Conservation (phyloP, 1,140 invertebrate genomes). For the Drosophila nigrodunni region DNA sequence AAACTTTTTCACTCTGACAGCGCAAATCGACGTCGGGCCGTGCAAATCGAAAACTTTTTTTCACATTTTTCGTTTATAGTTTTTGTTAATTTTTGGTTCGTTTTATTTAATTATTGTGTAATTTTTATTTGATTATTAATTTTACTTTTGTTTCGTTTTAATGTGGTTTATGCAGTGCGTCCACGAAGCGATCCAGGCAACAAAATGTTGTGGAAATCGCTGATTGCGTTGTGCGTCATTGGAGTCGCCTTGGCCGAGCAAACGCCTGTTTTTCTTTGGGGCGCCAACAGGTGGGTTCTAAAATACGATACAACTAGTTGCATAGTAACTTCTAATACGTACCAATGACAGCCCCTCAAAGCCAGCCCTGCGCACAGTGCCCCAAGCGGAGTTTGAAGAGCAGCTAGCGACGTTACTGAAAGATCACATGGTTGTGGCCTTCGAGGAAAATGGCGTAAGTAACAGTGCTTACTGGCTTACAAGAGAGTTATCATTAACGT, state of each 20-base stretch:
- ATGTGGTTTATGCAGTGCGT: conserved; percentile 44
- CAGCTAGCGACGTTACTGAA: conserved; percentile 57
- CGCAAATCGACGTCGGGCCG: conserved; percentile 50
- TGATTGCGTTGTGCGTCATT: conserved; percentile 80
- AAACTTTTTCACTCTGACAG: conserved; percentile 58
- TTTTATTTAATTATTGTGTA: conserved; percentile 48
- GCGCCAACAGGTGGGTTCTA: conserved; percentile 77
- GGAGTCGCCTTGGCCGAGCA: conserved; percentile 77
- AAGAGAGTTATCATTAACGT: background rate
- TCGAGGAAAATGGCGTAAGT: conserved; percentile 82
- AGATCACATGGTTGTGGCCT: conserved; percentile 80
- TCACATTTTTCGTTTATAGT: conserved; percentile 75
- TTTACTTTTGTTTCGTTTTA: conserved; percentile 42
- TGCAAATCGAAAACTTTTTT: conserved; percentile 59
- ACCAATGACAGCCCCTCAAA: conserved; percentile 44
- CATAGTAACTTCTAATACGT: background rate
- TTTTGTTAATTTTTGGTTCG: conserved; percentile 78
- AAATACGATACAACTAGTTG: conserved; percentile 14
- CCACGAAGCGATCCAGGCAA: conserved; percentile 47
- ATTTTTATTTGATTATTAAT: conserved; percentile 43
- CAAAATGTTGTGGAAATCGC: conserved; percentile 76
- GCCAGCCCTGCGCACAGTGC: conserved; percentile 66
- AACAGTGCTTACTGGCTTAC: background rate
- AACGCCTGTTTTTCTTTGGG: conserved; percentile 79
- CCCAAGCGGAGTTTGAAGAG: conserved; percentile 63